phyloP scores from a whole-genome alignment of 2,888 invertebrate species.

The Phlogophora meticulosa region DNA sequence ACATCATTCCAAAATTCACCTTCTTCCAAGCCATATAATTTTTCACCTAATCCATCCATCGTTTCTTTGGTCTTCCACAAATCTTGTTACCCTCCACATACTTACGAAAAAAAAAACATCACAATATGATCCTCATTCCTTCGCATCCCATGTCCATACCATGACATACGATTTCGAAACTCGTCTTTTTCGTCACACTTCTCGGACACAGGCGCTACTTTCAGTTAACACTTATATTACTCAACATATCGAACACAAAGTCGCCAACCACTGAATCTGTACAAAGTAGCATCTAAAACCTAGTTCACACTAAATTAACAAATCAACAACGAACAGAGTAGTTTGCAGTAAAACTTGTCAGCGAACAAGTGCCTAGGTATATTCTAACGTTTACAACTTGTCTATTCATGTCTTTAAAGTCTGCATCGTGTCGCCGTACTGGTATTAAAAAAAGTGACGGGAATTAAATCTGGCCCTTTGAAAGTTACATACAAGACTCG shows the following conservation, averaged over 20 bases:
- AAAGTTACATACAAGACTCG: slow-evolving; percentile 35
- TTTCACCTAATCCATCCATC: too few relatives aligned
- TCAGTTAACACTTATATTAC: neutral
- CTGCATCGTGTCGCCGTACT: slow-evolving; percentile 65
- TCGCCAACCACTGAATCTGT: neutral
- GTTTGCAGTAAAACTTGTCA: slow-evolving; percentile 59
- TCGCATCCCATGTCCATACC: too few relatives aligned
- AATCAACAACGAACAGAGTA: slow-evolving; percentile 48
- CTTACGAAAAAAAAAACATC: too few relatives aligned
- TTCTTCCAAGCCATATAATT: too few relatives aligned
- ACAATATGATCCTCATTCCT: too few relatives aligned
- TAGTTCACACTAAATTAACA: slow-evolving; percentile 52
- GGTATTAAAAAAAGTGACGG: slow-evolving; percentile 73
- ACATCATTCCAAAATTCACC: too few relatives aligned
- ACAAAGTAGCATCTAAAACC: slow-evolving; percentile 22
- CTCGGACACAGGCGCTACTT: too few relatives aligned
- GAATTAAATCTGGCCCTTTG: slow-evolving; percentile 69
- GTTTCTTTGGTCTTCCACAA: too few relatives aligned
- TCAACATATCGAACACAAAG: neutral
- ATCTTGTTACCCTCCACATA: too few relatives aligned
- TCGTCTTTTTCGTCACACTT: too few relatives aligned
- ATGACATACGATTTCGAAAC: too few relatives aligned
- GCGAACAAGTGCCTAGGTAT: slow-evolving; percentile 38
- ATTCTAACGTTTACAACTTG: slow-evolving; percentile 32
- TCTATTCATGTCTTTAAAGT: slow-evolving; percentile 63